phyloP scores from a whole-genome alignment of 2,888 invertebrate species.

The Argyresthia goedartella region DNA sequence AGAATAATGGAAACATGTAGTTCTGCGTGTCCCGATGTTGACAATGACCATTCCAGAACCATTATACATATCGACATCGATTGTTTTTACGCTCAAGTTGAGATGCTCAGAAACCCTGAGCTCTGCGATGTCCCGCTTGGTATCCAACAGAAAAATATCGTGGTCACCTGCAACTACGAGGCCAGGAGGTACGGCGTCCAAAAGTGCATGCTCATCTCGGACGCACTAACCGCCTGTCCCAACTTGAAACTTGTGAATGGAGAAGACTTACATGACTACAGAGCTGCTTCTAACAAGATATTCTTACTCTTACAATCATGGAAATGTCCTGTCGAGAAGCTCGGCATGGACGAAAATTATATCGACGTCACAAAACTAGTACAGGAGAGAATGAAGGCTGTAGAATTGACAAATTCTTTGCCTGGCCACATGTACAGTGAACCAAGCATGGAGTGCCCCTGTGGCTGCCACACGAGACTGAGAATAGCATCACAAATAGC shows the following conservation, averaged over 20 bases:
- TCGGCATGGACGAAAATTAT: conserved; percentile 89
- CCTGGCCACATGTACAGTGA: conserved; percentile 73
- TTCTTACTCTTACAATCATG: conserved; percentile 79
- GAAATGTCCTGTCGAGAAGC: conserved; percentile 81
- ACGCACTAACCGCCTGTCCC: conserved; percentile 81
- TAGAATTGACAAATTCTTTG: conserved; percentile 36
- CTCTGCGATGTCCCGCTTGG: conserved; percentile 78
- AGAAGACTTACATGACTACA: conserved; percentile 86
- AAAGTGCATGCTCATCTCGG: conserved; percentile 84
- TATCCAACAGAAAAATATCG: conserved; percentile 85
- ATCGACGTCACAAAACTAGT: conserved; percentile 82
- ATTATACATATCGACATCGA: conserved; percentile 87
- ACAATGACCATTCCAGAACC: conserved; percentile 72
- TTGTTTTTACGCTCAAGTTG: conserved; percentile 90
- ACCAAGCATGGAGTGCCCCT: conserved; percentile 72
- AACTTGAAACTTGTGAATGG: conserved; percentile 82
- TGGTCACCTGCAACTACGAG: conserved; percentile 88
- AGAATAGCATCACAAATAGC: conserved; percentile 81
- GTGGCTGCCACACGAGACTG: conserved; percentile 81
- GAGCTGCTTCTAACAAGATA: conserved; percentile 82
- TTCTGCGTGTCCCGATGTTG: conserved; percentile 44
- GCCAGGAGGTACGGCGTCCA: conserved; percentile 81
- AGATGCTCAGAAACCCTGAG: conserved; percentile 80
- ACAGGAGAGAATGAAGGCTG: conserved; percentile 58
- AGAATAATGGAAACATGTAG: conserved; percentile 64